Evolutionary conservation across 1,140 invertebrate species (phyloP), one percentile per base, ranked within the genome.

Genomic region (Oreohelix idahoensis): DNA sequence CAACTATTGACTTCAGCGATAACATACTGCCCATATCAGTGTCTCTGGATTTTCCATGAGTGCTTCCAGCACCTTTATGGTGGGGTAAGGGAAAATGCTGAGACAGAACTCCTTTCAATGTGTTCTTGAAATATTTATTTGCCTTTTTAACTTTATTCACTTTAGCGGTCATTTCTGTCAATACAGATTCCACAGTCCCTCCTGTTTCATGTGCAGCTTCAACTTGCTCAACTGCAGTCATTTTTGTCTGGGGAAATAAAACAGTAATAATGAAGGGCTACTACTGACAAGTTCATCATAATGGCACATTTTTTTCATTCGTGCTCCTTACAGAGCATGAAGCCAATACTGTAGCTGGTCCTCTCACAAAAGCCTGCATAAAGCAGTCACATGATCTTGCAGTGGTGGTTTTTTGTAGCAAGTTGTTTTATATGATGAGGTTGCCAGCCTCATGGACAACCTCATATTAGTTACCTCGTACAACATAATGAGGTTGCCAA

Each of bases 21-120:
- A 84, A 58, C 35, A 81, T 75, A 71, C 83, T 81, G 8, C 73
- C 71, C 38, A 79, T 13, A 79, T 79, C 69, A 71, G 13, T 10
- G 23, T 71, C 39, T 71, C 39, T 70, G 17, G 63, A 29, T 32
- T 51, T 38, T 5, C 58, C 51, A 23, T 49, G n/a, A 71, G n/a
- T 36, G 1, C 15, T 32, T 45, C 10, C 69, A 49, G 66, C 32
- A 26, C 2, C 29, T 71, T 77, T 85, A 36, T 58, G 82, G 32
- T 36, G 77, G 11, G 86, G 83, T 39, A 84, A 78, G 5, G 81
- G 83, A 63, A 87, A 87, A 78, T 87, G 83, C 53, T 87, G 77
- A 23, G 69, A 66, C 8, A 85, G 81, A 53, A 87, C 81, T 38
- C 79, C 39, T 35, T 66, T 79, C 0, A 85, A 76, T 53, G 71